These are phyloP conservation scores for Rhabdornis inornatus DNA, from an alignment of 2,113 vertebrate genomes.

Conservation along the genomic window DNA sequence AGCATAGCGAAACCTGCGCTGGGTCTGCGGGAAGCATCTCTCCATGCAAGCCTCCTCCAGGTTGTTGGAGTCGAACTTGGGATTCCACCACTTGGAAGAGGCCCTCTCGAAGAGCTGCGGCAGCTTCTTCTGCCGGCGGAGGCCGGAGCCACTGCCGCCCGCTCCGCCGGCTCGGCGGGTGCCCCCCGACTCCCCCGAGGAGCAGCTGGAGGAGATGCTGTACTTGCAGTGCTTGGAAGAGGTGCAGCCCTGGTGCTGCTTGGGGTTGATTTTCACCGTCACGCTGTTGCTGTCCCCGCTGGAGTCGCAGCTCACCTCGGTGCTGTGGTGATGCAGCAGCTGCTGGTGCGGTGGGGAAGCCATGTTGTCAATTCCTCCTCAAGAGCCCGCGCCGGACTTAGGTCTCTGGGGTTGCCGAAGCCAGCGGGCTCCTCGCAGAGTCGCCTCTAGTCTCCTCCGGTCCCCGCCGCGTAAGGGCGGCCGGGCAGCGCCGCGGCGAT, in stretches of 20 bases:
- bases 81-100: slow-evolving; percentile 94
- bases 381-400: slow-evolving; percentile 1
- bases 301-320: slow-evolving; percentile 91
- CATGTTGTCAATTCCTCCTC: slow-evolving; percentile 76
- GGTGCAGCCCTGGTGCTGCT: slow-evolving; percentile 75
- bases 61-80: slow-evolving; percentile 92
- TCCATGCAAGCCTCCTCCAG: slow-evolving; percentile 95
- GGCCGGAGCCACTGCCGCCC: slow-evolving; percentile 30
- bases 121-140: slow-evolving; percentile 75
- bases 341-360: slow-evolving; percentile 87
- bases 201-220: slow-evolving; percentile 94
- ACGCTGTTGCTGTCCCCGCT: slow-evolving; percentile 86
- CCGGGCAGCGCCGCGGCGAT: not conserved
- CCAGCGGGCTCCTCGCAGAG: not conserved
- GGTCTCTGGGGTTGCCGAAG: not conserved
- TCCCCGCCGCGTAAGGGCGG: not conserved
- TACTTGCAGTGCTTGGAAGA: slow-evolving; percentile 88
- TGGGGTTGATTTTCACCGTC: slow-evolving; percentile 82
- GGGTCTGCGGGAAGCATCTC: slow-evolving; percentile 95
- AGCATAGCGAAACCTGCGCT: slow-evolving; percentile 91
- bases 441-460: not conserved
- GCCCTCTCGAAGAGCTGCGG: slow-evolving; percentile 95
- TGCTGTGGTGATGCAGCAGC: slow-evolving; percentile 86
- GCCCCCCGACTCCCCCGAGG: slow-evolving; percentile 86
- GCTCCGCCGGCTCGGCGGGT: slow-evolving; percentile 65